Percentiles rank a stretch among this genome's conserved stretches.
Conservation (phyloP, 2,888 invertebrate species). For the Coelinius sp. region DNA sequence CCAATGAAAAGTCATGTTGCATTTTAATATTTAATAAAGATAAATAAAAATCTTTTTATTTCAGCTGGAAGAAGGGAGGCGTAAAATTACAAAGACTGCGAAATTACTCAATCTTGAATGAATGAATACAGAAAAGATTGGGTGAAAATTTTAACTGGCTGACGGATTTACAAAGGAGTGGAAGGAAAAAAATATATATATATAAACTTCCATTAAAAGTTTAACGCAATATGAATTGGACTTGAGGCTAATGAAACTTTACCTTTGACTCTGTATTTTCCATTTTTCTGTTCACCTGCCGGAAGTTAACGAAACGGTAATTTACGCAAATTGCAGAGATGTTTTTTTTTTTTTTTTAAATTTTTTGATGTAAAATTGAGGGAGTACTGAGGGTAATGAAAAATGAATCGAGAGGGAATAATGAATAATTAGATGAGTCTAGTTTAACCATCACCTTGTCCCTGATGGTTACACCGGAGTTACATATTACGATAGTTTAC, state of each 20-base stretch:
- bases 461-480: slow-evolving; percentile 26
- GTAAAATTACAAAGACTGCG: neutral
- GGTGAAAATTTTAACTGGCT: slow-evolving; percentile 19
- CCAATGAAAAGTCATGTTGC: slow-evolving; percentile 1
- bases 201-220: slow-evolving; percentile 23
- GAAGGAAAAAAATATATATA: neutral
- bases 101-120: neutral
- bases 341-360: slow-evolving; percentile 29
- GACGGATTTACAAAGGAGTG: neutral
- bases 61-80: neutral
- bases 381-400: neutral
- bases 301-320: slow-evolving; percentile 48
- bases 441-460: slow-evolving; percentile 6
- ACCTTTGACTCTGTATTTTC: slow-evolving; percentile 8
- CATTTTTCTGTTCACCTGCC: slow-evolving; percentile 25
- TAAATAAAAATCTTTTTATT: too few species aligned
- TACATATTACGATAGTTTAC: slow-evolving; percentile 26
- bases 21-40: neutral
- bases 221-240: slow-evolving; percentile 13
- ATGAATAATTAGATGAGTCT: slow-evolving; percentile 13
- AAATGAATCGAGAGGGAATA: neutral
- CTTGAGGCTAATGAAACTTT: slow-evolving; percentile 24
- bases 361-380: neutral
- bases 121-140: neutral
- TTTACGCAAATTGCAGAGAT: slow-evolving; percentile 51